Evolutionary conservation across 92 coral and sea anemone genomes (phyloP).

Genomic region (Phenganax stokvisi): DNA sequence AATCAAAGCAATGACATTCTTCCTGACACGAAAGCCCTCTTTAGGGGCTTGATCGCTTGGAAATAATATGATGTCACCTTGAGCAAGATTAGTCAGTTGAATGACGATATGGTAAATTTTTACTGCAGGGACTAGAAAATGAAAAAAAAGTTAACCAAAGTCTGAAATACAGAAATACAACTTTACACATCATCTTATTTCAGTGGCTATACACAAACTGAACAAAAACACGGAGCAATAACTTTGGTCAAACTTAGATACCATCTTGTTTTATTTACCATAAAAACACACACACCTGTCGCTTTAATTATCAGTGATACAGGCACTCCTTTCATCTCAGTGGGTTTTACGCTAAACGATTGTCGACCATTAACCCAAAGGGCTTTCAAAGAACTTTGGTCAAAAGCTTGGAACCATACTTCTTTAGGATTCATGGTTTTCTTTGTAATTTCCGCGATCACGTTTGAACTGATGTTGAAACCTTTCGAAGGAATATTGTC

Average conservation of each 20-base stretch:
- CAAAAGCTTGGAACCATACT: conserved; percentile 56
- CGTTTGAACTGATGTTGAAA: conserved; percentile 56
- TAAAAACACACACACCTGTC: conserved; percentile 51
- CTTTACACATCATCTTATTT: not conserved
- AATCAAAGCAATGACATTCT: conserved; percentile 56
- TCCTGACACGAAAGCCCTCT: conserved; percentile 56
- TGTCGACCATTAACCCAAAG: conserved; percentile 59
- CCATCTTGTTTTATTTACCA: not conserved
- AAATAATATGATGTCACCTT: conserved; percentile 44
- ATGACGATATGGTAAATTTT: conserved; percentile 55
- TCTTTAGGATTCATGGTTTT: conserved; percentile 47
- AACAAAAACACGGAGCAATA: too few relatives aligned
- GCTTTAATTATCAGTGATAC: conserved; percentile 54
- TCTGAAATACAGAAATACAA: not conserved
- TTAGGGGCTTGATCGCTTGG: conserved; percentile 55
- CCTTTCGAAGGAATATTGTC: conserved; percentile 78
- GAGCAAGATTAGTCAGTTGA: conserved; percentile 67
- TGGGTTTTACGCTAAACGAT: conserved; percentile 57
- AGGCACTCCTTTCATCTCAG: conserved; percentile 48
- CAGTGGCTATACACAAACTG: not conserved
- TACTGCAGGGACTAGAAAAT: conserved; percentile 46
- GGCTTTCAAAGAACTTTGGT: conserved; percentile 48
- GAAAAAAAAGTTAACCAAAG: not conserved
- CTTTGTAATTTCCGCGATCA: conserved; percentile 72
- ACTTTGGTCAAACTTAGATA: not conserved